Conservation (phyloP, 1,140 invertebrate species). For the Goniozus legneri region DNA sequence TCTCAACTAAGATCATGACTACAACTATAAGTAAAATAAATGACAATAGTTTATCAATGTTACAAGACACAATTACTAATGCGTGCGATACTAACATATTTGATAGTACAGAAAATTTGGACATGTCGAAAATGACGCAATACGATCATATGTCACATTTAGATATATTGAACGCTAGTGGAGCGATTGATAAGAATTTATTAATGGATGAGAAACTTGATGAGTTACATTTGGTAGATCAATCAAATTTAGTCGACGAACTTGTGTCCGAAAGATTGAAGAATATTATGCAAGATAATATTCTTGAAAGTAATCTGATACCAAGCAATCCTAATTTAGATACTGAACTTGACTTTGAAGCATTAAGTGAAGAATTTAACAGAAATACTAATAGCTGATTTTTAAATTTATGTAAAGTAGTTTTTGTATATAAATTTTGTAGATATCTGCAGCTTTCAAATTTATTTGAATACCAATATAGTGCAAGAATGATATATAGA, state of each 20-base stretch:
- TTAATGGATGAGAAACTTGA: slow-evolving; percentile 49
- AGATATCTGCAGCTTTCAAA: slow-evolving; percentile 13
- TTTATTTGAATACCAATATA: slow-evolving; percentile 10
- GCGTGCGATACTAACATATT: slow-evolving; percentile 39
- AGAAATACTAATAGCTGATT: slow-evolving; percentile 41
- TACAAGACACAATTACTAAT: slow-evolving; percentile 22
- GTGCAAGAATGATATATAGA: slow-evolving; percentile 12
- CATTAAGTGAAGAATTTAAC: slow-evolving; percentile 40
- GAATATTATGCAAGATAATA: slow-evolving; percentile 46
- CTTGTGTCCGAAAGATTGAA: slow-evolving; percentile 45
- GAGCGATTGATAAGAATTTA: slow-evolving; percentile 45
- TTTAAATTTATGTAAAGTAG: slow-evolving; percentile 2
- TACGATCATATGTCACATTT: slow-evolving; percentile 47
- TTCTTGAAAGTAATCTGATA: slow-evolving; percentile 44
- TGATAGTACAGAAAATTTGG: slow-evolving; percentile 39
- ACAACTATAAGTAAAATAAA: slow-evolving; percentile 21
- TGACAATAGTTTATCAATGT: slow-evolving; percentile 22
- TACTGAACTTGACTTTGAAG: slow-evolving; percentile 39
- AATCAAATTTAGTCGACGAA: slow-evolving; percentile 44
- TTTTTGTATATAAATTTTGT: slow-evolving; percentile 11
- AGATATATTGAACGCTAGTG: slow-evolving; percentile 42
- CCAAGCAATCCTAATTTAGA: slow-evolving; percentile 35
- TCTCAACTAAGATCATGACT: slow-evolving; percentile 18
- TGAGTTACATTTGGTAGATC: slow-evolving; percentile 43
- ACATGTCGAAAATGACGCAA: slow-evolving; percentile 35